Evolutionary conservation across 2,113 vertebrate species (phyloP), one percentile per base, ranked within the genome.

Genomic region (Myiozetetes cayanensis): DNA sequence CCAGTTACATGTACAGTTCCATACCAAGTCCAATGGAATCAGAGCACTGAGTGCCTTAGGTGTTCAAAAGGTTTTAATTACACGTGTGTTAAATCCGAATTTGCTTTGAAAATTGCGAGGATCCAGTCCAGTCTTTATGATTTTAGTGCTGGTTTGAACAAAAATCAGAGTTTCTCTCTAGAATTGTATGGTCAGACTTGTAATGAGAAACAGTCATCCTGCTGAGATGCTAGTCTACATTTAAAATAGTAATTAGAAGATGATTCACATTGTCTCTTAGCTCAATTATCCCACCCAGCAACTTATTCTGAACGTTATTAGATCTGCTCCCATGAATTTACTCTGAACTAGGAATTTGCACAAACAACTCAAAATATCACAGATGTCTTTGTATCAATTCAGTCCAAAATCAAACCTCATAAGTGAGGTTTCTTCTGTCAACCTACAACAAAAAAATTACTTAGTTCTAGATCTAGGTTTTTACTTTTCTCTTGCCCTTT

Each of bases 231-330:
- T 55, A 87, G 67, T 33, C 61, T 65, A 84, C 63, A 41, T 83
- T 90, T 91, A 73, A 83, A 88, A 61, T 22, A 94, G 72, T 55
- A 94, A 81, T 83, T 82, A 88, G 28, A 74, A 70, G 43, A 83
- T 78, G 63, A 93, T 93, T 83, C 76, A 82, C 43, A n/a, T 43
- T 74, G 76, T 90, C 73, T 92, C 3, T 20, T 43, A 83, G 72
- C 46, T 92, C 58, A 74, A 23, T 90, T 83, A 83, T 66, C 41
- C 67, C 37, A 95, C 33, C 46, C 43, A 63, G 43, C 13, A 93
- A 63, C 12, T 1, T 59, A 63, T 47, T 73, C 71, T 71, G 18
- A 83, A 35, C 23, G 8, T 71, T 77, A n/a, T 59, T 92, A 86
- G 31, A 63, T 61, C 61, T 61, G 14, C 43, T 93, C 24, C 37